Evolutionary conservation across 2,888 invertebrate genomes (phyloP).

Genomic region (Helobdella robusta): DNA sequence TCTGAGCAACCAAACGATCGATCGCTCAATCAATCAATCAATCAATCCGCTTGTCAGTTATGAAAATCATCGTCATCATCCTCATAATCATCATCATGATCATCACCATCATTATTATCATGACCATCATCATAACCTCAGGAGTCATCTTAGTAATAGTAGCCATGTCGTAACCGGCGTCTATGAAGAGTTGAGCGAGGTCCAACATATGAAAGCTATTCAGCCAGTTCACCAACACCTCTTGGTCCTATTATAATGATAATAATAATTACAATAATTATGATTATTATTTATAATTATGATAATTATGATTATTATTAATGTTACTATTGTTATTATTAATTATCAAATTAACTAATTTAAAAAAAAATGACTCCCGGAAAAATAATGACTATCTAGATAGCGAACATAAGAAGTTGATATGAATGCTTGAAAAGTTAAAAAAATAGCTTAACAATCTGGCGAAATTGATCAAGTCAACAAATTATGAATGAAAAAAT

Average conservation of each 20-base stretch:
- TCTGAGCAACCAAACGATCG: too few species aligned
- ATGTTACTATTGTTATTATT: not conserved
- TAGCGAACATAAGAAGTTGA: not conserved
- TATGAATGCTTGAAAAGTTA: too few species aligned
- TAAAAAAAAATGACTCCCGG: not conserved
- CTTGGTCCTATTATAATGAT: constrained; percentile 59
- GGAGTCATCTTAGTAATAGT: constrained; percentile 98
- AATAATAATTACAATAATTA: not conserved
- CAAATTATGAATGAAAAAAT: too few species aligned
- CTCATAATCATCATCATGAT: too few species aligned
- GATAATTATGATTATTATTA: not conserved
- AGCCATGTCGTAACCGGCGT: constrained; percentile 92
- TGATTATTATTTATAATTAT: not conserved
- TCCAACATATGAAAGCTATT: constrained; percentile 86
- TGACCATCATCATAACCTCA: too few species aligned
- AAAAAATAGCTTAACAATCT: too few species aligned
- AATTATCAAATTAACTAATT: not conserved
- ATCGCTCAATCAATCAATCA: too few species aligned
- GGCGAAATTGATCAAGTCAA: too few species aligned
- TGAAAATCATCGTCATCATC: too few species aligned
- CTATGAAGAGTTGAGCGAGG: constrained; percentile 81
- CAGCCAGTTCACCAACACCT: constrained; percentile 85
- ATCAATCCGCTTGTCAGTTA: too few species aligned
- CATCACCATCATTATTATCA: too few species aligned
- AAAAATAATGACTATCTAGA: not conserved